Base-by-base conservation (phyloP, 2,113 vertebrate species). In the Oceanites oceanicus region DNA sequence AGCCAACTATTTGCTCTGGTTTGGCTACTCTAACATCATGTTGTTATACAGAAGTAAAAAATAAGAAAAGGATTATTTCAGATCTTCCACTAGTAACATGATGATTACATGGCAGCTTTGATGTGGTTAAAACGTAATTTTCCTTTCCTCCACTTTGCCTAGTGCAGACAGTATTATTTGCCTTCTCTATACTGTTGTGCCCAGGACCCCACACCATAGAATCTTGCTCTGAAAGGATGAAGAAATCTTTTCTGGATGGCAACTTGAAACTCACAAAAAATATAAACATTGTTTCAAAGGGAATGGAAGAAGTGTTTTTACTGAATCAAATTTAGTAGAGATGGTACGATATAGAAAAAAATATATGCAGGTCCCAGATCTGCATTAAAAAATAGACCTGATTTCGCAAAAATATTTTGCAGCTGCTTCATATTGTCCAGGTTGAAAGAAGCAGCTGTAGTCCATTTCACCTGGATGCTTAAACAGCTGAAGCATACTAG, bases 401-500 rank as follows among this genome's bases (percentile, higher is more conserved):
- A 76, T 65, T 85, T 92, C 76, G 85, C 36, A 73, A 78, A 92
- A 85, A 82, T 65, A 68, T 79, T 81, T 89, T 91, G 62, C 89
- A 95, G 44, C 27, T 89, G 91, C 21, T 94, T 94, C 26, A 70
- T 70, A 53, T n/a, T 95, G 65, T 78, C 89, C 58, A 38, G 59
- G 70, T 86, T 74, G 63, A 67, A 89, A 47, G 45, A 65, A 78
- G 71, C 70, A 81, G 80, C 91, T 87, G 92, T 65, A 91, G 68
- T 36, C 49, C 26, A 66, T 87, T 95, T 94, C 85, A 97, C 83
- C 77, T 95, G 76, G 61, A 78, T 87, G 73, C 42, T 75, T 81
- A 87, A 86, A 59, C n/a, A 86, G 59, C 45, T 87, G 83, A 76
- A 85, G 66, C 40, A 23, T 25, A 17, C 27, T 9, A 52, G 19